These are phyloP conservation scores for Charaxes varanes DNA, from an alignment of 1,140 invertebrate species.

Conservation along the genomic window DNA sequence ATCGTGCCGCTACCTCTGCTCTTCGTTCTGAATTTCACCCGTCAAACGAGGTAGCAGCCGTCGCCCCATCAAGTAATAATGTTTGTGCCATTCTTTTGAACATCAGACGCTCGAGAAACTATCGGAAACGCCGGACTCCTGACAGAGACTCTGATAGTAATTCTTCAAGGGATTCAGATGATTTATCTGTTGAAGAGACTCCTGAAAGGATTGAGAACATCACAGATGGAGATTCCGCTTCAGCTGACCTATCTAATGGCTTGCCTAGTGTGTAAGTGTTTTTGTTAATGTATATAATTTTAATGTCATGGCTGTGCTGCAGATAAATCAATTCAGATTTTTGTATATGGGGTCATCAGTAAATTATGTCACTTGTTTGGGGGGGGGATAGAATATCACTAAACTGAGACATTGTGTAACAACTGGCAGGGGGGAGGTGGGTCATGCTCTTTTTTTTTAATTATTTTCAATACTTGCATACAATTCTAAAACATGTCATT, in stretches of 20 bases:
- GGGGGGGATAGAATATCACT: no score
- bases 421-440: no score
- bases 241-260: constrained; percentile 20
- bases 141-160: constrained; percentile 50
- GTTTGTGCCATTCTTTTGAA: constrained; percentile 48
- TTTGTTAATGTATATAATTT: neutral
- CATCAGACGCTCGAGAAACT: constrained; percentile 43
- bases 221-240: constrained; percentile 21
- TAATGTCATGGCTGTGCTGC: no score
- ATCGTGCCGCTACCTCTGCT: constrained; percentile 23
- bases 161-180: constrained; percentile 59
- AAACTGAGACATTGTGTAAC: no score
- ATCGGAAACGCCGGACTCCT: constrained; percentile 57
- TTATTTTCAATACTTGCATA: no score
- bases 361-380: no score
- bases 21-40: constrained; percentile 40
- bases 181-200: constrained; percentile 40
- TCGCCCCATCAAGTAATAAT: constrained; percentile 48
- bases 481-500: no score
- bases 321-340: neutral
- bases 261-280: constrained; percentile 23
- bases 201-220: constrained; percentile 15
- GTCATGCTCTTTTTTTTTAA: no score
- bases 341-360: neutral
- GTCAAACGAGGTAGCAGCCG: constrained; percentile 48